Evolutionary conservation across 2,888 invertebrate genomes (phyloP).

Genomic region (Elmis aenea): DNA sequence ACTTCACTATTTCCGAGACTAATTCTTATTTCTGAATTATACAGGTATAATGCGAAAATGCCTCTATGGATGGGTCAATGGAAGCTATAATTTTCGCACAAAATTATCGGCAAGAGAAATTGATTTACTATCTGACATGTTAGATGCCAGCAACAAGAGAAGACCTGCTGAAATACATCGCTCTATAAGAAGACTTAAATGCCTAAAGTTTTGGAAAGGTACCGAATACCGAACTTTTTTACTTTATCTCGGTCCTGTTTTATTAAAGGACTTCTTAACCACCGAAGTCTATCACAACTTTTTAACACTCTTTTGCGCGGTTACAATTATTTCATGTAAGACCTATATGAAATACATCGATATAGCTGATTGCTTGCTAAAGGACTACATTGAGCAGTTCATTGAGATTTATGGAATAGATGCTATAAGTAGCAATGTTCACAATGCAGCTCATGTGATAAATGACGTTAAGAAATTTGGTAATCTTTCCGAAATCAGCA

Average conservation of each 20-base stretch:
- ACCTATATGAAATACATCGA: neutral
- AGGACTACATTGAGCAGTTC: constrained; percentile 16
- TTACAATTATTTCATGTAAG: constrained; percentile 8
- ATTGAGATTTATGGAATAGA: constrained; percentile 32
- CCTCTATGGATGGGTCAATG: constrained; percentile 14
- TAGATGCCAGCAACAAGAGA: constrained; percentile 9
- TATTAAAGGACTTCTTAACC: constrained; percentile 20
- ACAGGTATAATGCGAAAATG: constrained; percentile 15
- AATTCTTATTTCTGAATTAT: too few species aligned
- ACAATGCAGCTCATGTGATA: constrained; percentile 33
- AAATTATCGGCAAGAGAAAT: constrained; percentile 7
- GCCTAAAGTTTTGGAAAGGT: constrained; percentile 24
- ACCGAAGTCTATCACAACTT: constrained; percentile 11
- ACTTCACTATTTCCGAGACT: neutral
- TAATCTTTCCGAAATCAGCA: constrained; percentile 28
- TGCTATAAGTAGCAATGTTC: constrained; percentile 33
- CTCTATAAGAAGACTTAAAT: constrained; percentile 18
- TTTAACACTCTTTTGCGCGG: constrained; percentile 12
- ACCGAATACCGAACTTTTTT: constrained; percentile 24
- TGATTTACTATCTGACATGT: constrained; percentile 2
- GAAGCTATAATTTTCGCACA: constrained; percentile 14
- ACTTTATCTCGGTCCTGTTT: constrained; percentile 22
- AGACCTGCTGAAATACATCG: constrained; percentile 20
- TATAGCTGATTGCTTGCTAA: constrained; percentile 8
- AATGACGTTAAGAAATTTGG: constrained; percentile 33